Percentiles rank a stretch among this genome's conserved stretches.
Evolutionary conservation across 1,140 invertebrate species (phyloP).

Genomic region (Brachionus sp.): DNA sequence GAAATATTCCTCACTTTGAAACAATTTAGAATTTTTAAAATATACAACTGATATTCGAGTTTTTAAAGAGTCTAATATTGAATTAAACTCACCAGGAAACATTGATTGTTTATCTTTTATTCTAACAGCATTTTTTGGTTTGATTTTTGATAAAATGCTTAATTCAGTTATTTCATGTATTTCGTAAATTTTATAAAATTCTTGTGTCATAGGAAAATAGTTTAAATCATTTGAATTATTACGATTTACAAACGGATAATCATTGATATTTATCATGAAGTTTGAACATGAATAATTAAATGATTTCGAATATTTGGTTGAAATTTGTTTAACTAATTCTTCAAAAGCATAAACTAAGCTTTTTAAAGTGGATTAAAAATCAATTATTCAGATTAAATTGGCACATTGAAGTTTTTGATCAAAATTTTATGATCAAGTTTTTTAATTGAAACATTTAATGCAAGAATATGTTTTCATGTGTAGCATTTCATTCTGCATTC

Average conservation of each 20-base stretch:
- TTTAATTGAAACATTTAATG: too few relatives aligned
- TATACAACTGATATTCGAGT: constrained; percentile 14
- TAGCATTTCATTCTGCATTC: too few relatives aligned
- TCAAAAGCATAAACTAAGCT: background rate
- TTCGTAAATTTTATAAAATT: constrained; percentile 30
- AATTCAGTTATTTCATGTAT: background rate
- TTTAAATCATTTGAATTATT: background rate
- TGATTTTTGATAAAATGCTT: background rate
- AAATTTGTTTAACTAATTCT: background rate
- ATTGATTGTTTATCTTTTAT: background rate
- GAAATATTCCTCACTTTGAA: background rate
- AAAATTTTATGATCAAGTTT: too few relatives aligned
- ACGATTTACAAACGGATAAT: background rate
- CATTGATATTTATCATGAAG: background rate
- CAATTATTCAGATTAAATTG: too few relatives aligned
- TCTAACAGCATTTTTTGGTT: background rate
- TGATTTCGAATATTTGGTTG: background rate
- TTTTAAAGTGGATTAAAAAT: too few relatives aligned
- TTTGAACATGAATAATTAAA: background rate
- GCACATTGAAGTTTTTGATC: too few relatives aligned
- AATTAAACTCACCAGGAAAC: background rate
- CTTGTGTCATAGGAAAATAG: constrained; percentile 22
- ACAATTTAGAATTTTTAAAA: constrained; percentile 24
- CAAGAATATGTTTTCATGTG: too few relatives aligned
- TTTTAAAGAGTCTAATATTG: background rate